Evolutionary conservation across 2,888 invertebrate genomes (phyloP).

Genomic region (Laspeyria flexula): DNA sequence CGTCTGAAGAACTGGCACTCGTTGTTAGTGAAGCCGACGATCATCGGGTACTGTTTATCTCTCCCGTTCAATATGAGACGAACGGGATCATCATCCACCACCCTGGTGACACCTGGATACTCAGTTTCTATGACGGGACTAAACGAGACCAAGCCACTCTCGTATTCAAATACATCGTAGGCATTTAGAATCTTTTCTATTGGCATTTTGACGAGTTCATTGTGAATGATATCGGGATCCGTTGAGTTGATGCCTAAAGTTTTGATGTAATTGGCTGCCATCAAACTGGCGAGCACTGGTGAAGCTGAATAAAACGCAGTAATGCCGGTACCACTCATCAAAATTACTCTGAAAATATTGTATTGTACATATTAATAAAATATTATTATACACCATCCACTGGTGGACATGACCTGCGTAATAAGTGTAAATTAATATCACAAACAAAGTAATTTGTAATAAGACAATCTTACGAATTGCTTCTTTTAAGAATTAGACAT

Average conservation of each 20-base stretch:
- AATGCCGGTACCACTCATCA: slow-evolving; percentile 43
- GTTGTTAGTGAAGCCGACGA: slow-evolving; percentile 40
- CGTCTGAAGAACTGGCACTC: slow-evolving; percentile 35
- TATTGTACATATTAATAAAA: background rate
- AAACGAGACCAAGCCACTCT: slow-evolving; percentile 39
- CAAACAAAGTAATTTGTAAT: too few species aligned
- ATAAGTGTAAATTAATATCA: too few species aligned
- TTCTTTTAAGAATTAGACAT: too few species aligned
- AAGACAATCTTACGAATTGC: too few species aligned
- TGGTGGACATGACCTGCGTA: too few species aligned
- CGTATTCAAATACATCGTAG: slow-evolving; percentile 31
- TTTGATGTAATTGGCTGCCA: slow-evolving; percentile 48
- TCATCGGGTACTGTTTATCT: slow-evolving; percentile 45
- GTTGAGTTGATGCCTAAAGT: slow-evolving; percentile 65
- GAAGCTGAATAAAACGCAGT: slow-evolving; percentile 41
- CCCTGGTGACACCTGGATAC: slow-evolving; percentile 36
- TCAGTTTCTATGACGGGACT: slow-evolving; percentile 44
- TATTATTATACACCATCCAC: too few species aligned
- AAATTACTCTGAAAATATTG: slow-evolving; percentile 35
- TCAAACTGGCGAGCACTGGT: slow-evolving; percentile 33
- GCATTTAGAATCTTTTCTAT: slow-evolving; percentile 54
- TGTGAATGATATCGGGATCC: slow-evolving; percentile 42
- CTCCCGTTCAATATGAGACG: slow-evolving; percentile 44
- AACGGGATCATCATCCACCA: slow-evolving; percentile 51
- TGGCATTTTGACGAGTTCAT: slow-evolving; percentile 37